phyloP scores from a whole-genome alignment of 2,797 vertebrate species.

The Takifugu ocellatus region DNA sequence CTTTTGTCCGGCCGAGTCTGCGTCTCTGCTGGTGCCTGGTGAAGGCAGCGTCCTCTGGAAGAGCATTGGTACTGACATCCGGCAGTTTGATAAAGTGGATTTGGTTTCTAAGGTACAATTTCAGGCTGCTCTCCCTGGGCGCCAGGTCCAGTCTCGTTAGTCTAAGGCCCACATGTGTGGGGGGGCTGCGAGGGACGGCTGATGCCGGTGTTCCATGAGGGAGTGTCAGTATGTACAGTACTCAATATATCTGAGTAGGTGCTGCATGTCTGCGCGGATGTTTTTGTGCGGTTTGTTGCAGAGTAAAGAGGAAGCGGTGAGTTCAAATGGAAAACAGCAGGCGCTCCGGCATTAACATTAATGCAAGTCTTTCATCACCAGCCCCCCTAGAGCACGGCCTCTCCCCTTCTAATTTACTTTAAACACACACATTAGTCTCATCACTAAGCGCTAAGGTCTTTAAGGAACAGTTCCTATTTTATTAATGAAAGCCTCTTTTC shows the following conservation, averaged over 20 bases:
- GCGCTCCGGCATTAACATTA: conserved; percentile 81
- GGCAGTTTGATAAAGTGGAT: conserved; percentile 92
- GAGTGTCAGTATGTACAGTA: conserved; percentile 43
- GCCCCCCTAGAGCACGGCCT: conserved; percentile 89
- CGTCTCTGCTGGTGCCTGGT: conserved; percentile 54
- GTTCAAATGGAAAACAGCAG: conserved; percentile 95
- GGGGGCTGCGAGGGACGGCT: conserved; percentile 43
- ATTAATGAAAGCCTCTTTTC: conserved; percentile 62
- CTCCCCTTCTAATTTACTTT: conserved; percentile 89
- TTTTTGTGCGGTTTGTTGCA: conserved; percentile 38
- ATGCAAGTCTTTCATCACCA: conserved; percentile 93
- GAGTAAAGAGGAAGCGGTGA: conserved; percentile 67
- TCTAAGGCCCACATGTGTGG: conserved; percentile 91
- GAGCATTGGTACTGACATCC: conserved; percentile 82
- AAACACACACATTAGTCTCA: conserved; percentile 94
- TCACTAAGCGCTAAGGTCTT: conserved; percentile 90
- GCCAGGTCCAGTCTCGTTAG: conserved; percentile 84
- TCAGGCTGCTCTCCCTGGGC: conserved; percentile 81
- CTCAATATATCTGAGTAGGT: conserved; percentile 40
- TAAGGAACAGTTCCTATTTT: conserved; percentile 74
- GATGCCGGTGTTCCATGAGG: conserved; percentile 25
- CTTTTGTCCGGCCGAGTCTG: conserved; percentile 27
- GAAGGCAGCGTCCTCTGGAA: conserved; percentile 59
- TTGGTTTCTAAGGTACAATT: conserved; percentile 87
- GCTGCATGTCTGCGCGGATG: conserved; percentile 20